These are phyloP conservation scores for Chaetorhynchus papuensis DNA, from an alignment of 2,113 vertebrate genomes.

Conservation along the genomic window DNA sequence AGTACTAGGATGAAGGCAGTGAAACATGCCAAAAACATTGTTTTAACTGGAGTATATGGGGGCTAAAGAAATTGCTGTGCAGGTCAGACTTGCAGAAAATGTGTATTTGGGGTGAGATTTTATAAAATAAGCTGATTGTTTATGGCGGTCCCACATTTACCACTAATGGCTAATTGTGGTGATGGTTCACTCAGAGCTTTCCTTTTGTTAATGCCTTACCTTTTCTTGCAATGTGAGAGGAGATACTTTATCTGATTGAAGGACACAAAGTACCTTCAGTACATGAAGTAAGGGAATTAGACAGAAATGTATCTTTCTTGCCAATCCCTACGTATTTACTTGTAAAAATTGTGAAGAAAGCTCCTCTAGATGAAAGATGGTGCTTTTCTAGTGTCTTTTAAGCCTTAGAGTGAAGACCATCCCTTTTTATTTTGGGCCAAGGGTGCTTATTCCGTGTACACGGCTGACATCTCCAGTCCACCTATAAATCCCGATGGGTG, in stretches of 20 bases:
- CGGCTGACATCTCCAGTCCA: background rate
- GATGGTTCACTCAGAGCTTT: background rate
- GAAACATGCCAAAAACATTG: background rate
- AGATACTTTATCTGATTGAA: background rate
- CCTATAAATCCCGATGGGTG: accelerated
- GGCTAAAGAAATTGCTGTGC: background rate
- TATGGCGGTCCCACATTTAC: background rate
- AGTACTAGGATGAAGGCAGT: background rate
- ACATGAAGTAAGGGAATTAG: background rate
- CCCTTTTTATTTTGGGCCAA: background rate
- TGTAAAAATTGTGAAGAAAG: background rate
- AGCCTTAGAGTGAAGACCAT: background rate
- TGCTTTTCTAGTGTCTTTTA: background rate
- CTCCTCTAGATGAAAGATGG: background rate
- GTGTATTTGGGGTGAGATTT: background rate
- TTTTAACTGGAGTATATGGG: background rate
- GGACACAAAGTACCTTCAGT: background rate
- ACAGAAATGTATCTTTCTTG: background rate
- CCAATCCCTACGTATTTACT: background rate
- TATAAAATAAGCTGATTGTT: background rate
- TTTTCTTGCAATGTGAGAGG: background rate
- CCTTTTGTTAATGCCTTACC: background rate
- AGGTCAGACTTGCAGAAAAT: background rate
- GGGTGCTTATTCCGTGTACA: background rate
- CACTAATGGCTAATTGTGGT: background rate